A percentile compares a stretch with the other conserved stretches of the same genome.
Evolutionary conservation across 1,140 invertebrate genomes (phyloP).

Genomic region (Formica selysi): DNA sequence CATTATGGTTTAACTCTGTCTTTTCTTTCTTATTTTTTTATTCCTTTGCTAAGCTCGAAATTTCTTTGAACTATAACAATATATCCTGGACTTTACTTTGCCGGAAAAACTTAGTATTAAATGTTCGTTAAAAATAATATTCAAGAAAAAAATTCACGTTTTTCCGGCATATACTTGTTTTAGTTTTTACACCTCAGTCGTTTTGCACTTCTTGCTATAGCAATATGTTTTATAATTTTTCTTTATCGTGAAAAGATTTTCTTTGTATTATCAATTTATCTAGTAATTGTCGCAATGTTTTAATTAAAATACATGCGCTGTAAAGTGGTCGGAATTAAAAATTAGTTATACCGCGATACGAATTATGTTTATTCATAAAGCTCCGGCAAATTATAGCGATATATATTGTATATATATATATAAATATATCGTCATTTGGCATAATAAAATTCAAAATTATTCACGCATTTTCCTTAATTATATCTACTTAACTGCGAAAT

Average conservation of each 20-base stretch:
- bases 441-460: not conserved
- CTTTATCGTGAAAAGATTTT: not conserved
- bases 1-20: constrained; percentile 34
- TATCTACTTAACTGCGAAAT: not conserved
- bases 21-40: not conserved
- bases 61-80: constrained; percentile 46
- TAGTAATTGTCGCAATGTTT: not conserved
- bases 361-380: not conserved
- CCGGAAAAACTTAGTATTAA: constrained; percentile 34
- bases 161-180: not conserved
- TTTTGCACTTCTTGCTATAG: constrained; percentile 1
- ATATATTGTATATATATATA: not conserved
- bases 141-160: constrained; percentile 28
- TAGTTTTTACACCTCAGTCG: not conserved
- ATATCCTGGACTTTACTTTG: constrained; percentile 35
- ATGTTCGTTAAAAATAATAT: constrained; percentile 43
- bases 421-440: not conserved
- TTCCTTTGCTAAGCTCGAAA: constrained; percentile 23
- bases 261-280: not conserved
- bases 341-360: not conserved
- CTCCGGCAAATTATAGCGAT: not conserved
- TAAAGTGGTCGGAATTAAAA: not conserved
- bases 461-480: not conserved
- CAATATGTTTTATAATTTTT: constrained; percentile 2
- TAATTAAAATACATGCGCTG: constrained; percentile 5